A percentile compares a stretch with the other conserved stretches of the same genome.
Evolutionary conservation across 2,888 invertebrate genomes (phyloP).

Genomic region (Pheosia gnoma): DNA sequence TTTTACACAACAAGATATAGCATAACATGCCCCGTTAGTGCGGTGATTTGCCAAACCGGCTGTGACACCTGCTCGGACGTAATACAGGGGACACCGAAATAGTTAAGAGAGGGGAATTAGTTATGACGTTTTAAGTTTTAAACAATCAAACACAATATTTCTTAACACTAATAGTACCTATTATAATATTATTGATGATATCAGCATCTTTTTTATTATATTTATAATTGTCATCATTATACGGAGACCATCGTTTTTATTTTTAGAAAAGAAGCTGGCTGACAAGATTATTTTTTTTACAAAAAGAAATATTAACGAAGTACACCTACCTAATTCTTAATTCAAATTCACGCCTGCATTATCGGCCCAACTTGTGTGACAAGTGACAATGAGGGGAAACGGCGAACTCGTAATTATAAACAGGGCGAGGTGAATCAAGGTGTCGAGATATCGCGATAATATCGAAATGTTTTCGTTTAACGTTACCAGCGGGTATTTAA

Average conservation of each 20-base stretch:
- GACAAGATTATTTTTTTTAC: no score
- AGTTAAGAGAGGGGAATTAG: slow-evolving; percentile 30
- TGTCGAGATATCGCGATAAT: slow-evolving; percentile 74
- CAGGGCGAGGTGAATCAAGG: slow-evolving; percentile 61
- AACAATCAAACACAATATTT: neutral
- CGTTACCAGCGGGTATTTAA: slow-evolving; percentile 67
- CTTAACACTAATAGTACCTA: neutral
- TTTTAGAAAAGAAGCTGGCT: no score
- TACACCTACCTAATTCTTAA: neutral
- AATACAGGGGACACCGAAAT: slow-evolving; percentile 49
- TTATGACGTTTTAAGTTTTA: slow-evolving; percentile 5
- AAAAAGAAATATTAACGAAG: neutral
- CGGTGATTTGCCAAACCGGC: slow-evolving; percentile 55
- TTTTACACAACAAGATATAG: neutral
- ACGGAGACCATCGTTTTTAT: no score
- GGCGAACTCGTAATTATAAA: slow-evolving; percentile 61
- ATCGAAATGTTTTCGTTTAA: slow-evolving; percentile 68
- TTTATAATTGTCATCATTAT: no score
- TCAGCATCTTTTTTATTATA: no score
- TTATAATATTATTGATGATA: no score
- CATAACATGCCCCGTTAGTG: slow-evolving; percentile 5
- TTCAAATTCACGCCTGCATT: neutral
- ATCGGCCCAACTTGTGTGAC: slow-evolving; percentile 9
- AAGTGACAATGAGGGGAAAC: slow-evolving; percentile 35
- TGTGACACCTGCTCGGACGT: slow-evolving; percentile 60